A percentile compares a stretch with the other conserved stretches of the same genome.
Evolutionary conservation across 2,113 vertebrate genomes (phyloP).

Genomic region (Thermophis baileyi): DNA sequence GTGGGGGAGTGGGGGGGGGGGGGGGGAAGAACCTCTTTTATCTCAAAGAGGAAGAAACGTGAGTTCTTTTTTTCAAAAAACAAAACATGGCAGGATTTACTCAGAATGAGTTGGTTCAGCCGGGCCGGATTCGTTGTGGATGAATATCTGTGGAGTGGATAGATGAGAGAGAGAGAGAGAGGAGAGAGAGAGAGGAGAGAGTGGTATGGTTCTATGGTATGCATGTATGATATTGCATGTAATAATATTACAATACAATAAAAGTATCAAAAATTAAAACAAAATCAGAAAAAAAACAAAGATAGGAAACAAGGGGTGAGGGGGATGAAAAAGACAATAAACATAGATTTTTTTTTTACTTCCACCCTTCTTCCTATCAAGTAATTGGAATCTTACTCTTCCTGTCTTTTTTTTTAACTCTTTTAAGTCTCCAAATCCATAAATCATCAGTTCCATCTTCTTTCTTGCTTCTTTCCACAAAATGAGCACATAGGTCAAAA

Average conservation of each 20-base stretch:
- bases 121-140: too few relatives aligned
- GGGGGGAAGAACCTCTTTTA: too few relatives aligned
- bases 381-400: background rate
- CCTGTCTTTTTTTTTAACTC: background rate
- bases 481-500: background rate
- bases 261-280: background rate
- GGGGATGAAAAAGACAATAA: background rate
- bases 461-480: background rate
- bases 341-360: background rate
- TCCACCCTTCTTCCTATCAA: background rate
- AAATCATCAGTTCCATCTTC: background rate
- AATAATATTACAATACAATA: background rate
- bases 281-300: background rate
- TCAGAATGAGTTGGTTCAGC: too few relatives aligned
- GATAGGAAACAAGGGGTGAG: background rate
- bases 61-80: too few relatives aligned
- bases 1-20: too few relatives aligned
- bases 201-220: too few relatives aligned
- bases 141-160: too few relatives aligned
- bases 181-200: too few relatives aligned
- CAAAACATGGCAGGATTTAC: too few relatives aligned
- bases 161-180: too few relatives aligned
- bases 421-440: background rate
- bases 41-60: too few relatives aligned
- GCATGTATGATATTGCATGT: too few relatives aligned